Evolutionary conservation across 2,888 invertebrate genomes (phyloP).

Genomic region (Synanthedon myopaeformis): DNA sequence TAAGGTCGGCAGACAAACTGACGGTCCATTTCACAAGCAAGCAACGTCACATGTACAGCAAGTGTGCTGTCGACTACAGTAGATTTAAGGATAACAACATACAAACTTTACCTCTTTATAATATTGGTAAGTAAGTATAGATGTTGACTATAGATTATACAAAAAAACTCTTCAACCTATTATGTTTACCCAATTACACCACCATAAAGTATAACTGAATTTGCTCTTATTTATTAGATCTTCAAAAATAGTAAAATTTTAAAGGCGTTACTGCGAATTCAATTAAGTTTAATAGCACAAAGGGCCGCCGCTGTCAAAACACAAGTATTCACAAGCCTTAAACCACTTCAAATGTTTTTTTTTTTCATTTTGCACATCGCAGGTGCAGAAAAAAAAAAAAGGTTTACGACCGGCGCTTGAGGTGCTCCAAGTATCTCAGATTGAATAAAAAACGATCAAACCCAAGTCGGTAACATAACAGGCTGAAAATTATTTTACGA

Average conservation of each 20-base stretch:
- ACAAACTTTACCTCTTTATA: no score
- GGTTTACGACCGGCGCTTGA: constrained; percentile 55
- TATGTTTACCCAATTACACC: not conserved
- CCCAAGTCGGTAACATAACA: constrained; percentile 9
- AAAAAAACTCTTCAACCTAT: no score
- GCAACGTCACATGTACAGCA: no score
- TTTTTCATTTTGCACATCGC: constrained; percentile 33
- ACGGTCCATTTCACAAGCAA: no score
- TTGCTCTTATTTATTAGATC: no score
- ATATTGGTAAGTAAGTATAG: no score
- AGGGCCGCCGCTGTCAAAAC: constrained; percentile 61
- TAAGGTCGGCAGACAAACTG: no score
- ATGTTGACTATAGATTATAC: no score
- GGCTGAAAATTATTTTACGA: constrained; percentile 7
- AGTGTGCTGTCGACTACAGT: no score
- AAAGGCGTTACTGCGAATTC: constrained; percentile 17
- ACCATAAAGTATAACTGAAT: not conserved
- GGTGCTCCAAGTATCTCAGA: constrained; percentile 14
- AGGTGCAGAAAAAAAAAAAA: constrained; percentile 54
- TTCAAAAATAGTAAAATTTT: not conserved
- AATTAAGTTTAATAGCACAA: constrained; percentile 31
- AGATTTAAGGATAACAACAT: no score
- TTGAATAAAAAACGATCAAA: constrained; percentile 10
- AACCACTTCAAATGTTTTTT: constrained; percentile 18
- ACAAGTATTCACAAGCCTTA: constrained; percentile 22